Conservation (phyloP, 2,113 vertebrate genomes). For the Gavia stellata region DNA sequence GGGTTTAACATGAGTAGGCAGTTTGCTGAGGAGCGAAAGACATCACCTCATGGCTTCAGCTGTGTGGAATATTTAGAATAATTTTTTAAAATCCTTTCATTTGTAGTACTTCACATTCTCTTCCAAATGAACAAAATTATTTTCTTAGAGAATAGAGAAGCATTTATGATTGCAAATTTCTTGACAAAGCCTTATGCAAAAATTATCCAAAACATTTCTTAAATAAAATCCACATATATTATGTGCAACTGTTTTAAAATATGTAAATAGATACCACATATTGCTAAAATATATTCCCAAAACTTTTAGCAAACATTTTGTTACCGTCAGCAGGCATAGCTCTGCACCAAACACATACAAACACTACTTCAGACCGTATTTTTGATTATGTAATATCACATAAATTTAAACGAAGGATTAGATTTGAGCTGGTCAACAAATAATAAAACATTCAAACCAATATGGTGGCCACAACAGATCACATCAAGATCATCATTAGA, state of each 20-base stretch:
- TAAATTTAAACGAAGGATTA: background rate
- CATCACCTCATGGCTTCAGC: background rate
- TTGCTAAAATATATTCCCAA: background rate
- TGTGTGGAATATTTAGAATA: background rate
- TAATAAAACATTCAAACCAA: background rate
- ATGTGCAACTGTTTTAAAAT: background rate
- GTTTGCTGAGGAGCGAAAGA: background rate
- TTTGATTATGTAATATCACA: background rate
- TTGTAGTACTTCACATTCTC: background rate
- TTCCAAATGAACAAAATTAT: background rate
- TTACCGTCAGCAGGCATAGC: background rate
- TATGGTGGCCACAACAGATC: background rate
- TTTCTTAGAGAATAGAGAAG: background rate
- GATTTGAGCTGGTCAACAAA: background rate
- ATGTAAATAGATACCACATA: background rate
- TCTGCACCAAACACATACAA: background rate
- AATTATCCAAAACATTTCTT: background rate
- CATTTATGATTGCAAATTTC: background rate
- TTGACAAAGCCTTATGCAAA: background rate
- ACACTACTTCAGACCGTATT: accelerated
- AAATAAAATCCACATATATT: background rate
- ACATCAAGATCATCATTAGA: background rate
- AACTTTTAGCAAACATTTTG: background rate
- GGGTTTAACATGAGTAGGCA: background rate
- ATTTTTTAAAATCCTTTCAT: background rate